Percentiles rank a stretch among this genome's conserved stretches.
These are phyloP conservation scores for Peromyscus aztecus DNA, from an alignment of 2,797 vertebrate species.

Conservation along the genomic window DNA sequence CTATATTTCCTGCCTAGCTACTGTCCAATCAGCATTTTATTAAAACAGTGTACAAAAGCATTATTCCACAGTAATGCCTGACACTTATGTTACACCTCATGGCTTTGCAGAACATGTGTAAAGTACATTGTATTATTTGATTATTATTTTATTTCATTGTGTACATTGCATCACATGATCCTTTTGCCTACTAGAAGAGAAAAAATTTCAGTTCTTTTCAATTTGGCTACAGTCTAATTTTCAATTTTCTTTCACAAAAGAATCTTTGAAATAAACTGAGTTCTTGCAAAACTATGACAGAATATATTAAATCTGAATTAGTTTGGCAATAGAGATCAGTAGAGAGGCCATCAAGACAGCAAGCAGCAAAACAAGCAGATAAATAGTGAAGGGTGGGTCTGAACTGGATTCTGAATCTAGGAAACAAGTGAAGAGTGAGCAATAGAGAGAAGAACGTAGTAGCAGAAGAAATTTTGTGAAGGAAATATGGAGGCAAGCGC, in stretches of 20 bases:
- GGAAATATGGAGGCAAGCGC: neutral
- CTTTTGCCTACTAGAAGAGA: neutral
- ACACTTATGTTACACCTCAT: neutral
- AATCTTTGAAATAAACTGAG: constrained; percentile 52
- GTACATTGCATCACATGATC: neutral
- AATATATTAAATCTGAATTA: constrained; percentile 38
- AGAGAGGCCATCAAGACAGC: neutral
- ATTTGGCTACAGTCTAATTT: constrained; percentile 16
- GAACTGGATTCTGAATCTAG: neutral
- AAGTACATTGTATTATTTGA: neutral
- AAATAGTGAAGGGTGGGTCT: neutral
- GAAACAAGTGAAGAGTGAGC: neutral
- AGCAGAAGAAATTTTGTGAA: too few species aligned
- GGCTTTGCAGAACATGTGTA: neutral
- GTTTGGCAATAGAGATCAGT: neutral
- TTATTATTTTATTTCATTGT: constrained; percentile 31
- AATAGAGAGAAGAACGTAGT: too few species aligned
- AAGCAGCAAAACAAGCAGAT: neutral
- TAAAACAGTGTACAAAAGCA: too few species aligned
- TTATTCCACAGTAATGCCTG: too few species aligned
- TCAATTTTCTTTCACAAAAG: constrained; percentile 47
- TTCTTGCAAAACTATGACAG: neutral
- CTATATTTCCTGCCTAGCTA: too few species aligned
- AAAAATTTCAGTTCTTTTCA: neutral
- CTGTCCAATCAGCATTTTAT: too few species aligned